Evolutionary conservation across 2,888 invertebrate species (phyloP), one percentile per base, ranked within the genome.

Genomic region (Lithodes maja): DNA sequence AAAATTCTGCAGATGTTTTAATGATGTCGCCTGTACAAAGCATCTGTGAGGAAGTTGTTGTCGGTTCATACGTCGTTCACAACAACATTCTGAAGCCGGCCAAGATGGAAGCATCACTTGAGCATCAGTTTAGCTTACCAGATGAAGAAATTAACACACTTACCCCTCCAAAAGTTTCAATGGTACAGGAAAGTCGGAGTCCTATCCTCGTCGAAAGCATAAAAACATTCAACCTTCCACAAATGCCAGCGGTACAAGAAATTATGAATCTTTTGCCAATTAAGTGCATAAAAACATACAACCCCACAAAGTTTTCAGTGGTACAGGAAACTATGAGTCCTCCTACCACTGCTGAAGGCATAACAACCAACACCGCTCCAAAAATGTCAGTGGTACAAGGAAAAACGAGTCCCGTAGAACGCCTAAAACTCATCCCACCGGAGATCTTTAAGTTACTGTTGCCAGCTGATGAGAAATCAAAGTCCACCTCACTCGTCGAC

Each of bases 21-120:
- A 71, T 71, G 3, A 17, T 5, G n/a, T 17, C 71, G 17, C n/a
- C 12, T 17, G n/a, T 5, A n/a, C 12, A n/a, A 12, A 17, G 17
- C n/a, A 17, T 3, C 5, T 5, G 12, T 12, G 5, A n/a, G 12
- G 71, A 17, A n/a, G 71, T n/a, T 17, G n/a, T 71, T 71, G 71
- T 71, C 5, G 71, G 71, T 12, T 71, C 71, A 71, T 71, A 71
- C n/a, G 17, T 71, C 5, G 71, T 71, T n/a, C 71, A n/a, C n/a
- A 17, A 71, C 17, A 71, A 71, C 17, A 17, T 71, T 17, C 5
- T 71, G n/a, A 17, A 71, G 71, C 17, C 17, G 17, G 71, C n/a
- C 17, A 71, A 71, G n/a, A 12, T 17, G 15, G 71, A 71, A 71
- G 71, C 71, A n/a, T 17, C 5, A 5, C 5, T 5, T 3, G 61